Percentiles rank a stretch among this genome's conserved stretches.
Evolutionary conservation across 2,113 vertebrate genomes (phyloP).

Genomic region (Pterocles burchelli): DNA sequence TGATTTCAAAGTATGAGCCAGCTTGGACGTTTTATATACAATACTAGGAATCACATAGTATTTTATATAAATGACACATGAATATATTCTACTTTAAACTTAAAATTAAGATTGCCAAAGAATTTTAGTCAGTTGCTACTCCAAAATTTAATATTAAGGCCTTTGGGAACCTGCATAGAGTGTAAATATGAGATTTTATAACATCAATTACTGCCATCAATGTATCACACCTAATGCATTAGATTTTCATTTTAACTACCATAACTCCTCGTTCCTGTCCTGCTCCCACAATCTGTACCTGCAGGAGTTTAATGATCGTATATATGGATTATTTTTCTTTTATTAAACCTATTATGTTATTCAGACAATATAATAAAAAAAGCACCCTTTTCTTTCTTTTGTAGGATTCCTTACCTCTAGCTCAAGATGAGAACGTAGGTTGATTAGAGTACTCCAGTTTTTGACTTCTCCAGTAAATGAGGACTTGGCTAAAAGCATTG

Average conservation of each 20-base stretch:
- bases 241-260: neutral
- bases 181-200: neutral
- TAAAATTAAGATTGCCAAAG: neutral
- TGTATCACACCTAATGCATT: neutral
- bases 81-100: neutral
- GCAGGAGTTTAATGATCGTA: neutral
- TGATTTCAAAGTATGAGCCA: neutral
- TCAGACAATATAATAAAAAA: neutral
- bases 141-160: neutral
- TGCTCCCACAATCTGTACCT: neutral
- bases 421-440: slow-evolving; percentile 85
- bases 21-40: neutral
- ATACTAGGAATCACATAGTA: neutral
- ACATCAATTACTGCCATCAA: neutral
- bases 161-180: neutral
- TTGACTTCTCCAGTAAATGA: slow-evolving; percentile 87
- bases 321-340: neutral
- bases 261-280: neutral
- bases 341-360: neutral
- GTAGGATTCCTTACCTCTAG: slow-evolving; percentile 82
- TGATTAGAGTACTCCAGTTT: slow-evolving; percentile 94
- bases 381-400: neutral
- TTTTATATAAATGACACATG: neutral
- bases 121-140: neutral
- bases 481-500: slow-evolving; percentile 97